Percentiles rank a stretch among this genome's conserved stretches.
These are phyloP conservation scores for Tapirus terrestris DNA, from an alignment of 2,113 vertebrate species.

Conservation along the genomic window DNA sequence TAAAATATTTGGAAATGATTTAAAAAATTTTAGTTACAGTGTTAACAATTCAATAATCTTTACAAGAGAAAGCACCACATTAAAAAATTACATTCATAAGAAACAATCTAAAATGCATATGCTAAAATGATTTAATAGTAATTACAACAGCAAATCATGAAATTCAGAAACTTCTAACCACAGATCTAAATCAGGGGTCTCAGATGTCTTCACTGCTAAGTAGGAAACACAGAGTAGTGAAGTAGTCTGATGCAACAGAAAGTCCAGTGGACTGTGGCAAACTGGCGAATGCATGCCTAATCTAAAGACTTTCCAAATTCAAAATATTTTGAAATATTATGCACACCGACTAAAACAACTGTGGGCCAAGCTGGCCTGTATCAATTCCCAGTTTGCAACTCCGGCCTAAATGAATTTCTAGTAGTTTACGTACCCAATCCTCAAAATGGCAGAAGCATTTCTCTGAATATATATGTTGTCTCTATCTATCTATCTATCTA, in stretches of 20 bases:
- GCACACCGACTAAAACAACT: neutral
- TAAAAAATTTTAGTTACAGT: slow-evolving; percentile 55
- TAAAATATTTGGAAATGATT: slow-evolving; percentile 51
- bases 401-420: slow-evolving; percentile 26
- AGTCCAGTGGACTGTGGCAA: neutral
- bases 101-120: slow-evolving; percentile 42
- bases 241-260: neutral
- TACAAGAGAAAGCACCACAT: slow-evolving; percentile 68
- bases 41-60: slow-evolving; percentile 53
- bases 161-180: slow-evolving; percentile 40
- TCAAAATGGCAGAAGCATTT: slow-evolving; percentile 31
- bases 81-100: slow-evolving; percentile 61
- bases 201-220: neutral
- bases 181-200: neutral
- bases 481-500: neutral
- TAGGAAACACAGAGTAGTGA: neutral
- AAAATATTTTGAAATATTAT: neutral
- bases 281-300: neutral
- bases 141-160: slow-evolving; percentile 46
- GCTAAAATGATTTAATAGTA: slow-evolving; percentile 18
- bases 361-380: neutral
- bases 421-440: neutral
- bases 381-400: neutral
- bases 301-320: neutral
- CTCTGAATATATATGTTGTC: neutral